Evolutionary conservation across 1,140 invertebrate species (phyloP).

Genomic region (Hestina assimilis): DNA sequence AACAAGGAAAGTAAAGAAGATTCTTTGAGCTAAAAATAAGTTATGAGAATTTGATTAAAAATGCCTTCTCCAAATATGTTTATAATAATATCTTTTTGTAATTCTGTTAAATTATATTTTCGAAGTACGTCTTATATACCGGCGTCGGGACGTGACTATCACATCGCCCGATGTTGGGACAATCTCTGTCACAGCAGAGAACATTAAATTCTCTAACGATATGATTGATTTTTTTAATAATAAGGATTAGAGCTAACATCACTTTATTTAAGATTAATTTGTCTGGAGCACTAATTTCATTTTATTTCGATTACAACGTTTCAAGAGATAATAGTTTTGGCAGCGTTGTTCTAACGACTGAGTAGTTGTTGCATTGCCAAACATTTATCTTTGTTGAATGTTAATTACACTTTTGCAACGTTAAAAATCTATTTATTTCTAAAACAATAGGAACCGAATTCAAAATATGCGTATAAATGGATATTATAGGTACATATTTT

Average conservation of each 20-base stretch:
- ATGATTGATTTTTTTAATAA: not conserved
- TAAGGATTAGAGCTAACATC: no score
- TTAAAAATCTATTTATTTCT: not conserved
- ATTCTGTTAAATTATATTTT: no score
- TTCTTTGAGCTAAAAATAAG: no score
- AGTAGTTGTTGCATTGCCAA: constrained; percentile 44
- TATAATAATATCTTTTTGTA: no score
- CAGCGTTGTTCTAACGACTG: constrained; percentile 35
- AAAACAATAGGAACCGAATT: no score
- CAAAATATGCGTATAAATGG: no score
- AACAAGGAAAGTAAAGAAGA: not conserved
- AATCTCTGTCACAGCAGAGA: not conserved
- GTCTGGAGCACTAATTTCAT: constrained; percentile 1
- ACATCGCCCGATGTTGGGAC: no score
- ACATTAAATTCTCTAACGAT: not conserved
- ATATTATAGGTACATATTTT: no score
- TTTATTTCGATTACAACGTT: constrained; percentile 43
- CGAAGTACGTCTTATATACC: no score
- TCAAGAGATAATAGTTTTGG: constrained; percentile 38
- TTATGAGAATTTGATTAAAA: no score
- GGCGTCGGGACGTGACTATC: no score
- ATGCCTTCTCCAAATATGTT: no score
- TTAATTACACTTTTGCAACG: constrained; percentile 13
- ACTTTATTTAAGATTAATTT: not conserved
- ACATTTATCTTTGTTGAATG: constrained; percentile 30